These are phyloP conservation scores for Xylota segnis DNA, from an alignment of 2,888 invertebrate species.

Conservation along the genomic window DNA sequence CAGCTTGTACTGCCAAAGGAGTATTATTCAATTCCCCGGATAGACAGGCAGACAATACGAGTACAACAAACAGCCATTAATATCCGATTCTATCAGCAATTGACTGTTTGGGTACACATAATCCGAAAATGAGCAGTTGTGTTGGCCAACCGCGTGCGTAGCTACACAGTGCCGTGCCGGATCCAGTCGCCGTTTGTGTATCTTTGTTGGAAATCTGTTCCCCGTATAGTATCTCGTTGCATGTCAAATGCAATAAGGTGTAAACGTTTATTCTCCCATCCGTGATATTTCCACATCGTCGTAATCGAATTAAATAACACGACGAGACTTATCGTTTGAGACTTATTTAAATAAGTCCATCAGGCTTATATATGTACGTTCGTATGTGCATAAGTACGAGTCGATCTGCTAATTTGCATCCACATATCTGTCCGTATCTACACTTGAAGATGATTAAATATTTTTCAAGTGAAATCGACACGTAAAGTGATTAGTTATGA, in stretches of 20 bases:
- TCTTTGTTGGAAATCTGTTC: constrained; percentile 18
- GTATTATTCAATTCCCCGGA: constrained; percentile 11
- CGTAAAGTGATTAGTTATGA: neutral
- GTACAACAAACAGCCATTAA: constrained; percentile 2
- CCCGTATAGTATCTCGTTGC: constrained; percentile 28
- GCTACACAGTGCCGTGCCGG: neutral
- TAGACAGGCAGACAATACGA: constrained; percentile 18
- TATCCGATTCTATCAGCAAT: constrained; percentile 1
- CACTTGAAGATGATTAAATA: neutral
- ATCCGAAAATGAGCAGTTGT: neutral
- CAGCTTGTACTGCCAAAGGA: neutral
- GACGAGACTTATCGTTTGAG: constrained; percentile 12
- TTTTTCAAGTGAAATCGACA: constrained; percentile 4
- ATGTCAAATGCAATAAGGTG: constrained; percentile 35
- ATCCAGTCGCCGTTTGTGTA: constrained; percentile 3
- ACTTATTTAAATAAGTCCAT: constrained; percentile 30
- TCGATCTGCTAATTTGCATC: constrained; percentile 2
- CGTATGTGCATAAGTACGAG: too few species aligned
- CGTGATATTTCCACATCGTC: constrained; percentile 10
- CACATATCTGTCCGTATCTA: neutral
- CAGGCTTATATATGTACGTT: neutral
- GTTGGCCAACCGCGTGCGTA: neutral
- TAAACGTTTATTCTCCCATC: constrained; percentile 15
- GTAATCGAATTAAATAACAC: neutral
- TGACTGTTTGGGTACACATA: neutral